Evolutionary conservation across 2,113 vertebrate species (phyloP), one percentile per base, ranked within the genome.

Genomic region (Marmota flaviventris): DNA sequence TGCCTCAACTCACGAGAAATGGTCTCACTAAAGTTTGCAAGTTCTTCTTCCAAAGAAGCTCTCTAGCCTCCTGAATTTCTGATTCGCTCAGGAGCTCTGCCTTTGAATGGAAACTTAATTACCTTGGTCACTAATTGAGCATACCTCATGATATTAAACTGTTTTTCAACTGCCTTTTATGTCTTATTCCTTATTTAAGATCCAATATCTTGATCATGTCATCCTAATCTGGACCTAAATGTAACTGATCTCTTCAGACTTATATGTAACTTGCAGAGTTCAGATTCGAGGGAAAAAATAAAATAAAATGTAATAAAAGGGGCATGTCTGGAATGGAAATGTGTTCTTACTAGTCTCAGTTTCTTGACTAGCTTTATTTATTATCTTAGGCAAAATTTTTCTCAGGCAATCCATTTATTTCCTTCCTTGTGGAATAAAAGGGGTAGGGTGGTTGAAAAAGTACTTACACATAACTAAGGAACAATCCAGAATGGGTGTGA

Each of bases 151-250:
- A 85, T 76, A 8, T 22, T 56, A 20, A 93, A 51, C 2, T 7
- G 2, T 76, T 83, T 18, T 96, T 81, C 48, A 92, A 48, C 83
- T 90, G 24, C 20, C 5, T 77, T 75, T 8, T 70, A 10, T 53
- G 29, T 77, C 45, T 85, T 37, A 25, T 73, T 88, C 92, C 8
- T 12, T 67, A 58, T 83, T 87, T 93, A 25, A 91, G n/a, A 92
- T 88, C 32, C 29, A 85, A 72, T 78, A 48, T 86, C 14, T n/a
- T 92, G 3, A 4, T 72, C 20, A 34, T 63, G 20, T 87, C 75
- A 56, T 96, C 51, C 8, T 84, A 4, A 5, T 9, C 2, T 84
- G 27, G 8, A 61, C 25, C 14, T 69, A 45, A 96, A 78, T 3
- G 42, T 18, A 86, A 4, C 25, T 75, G 37, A 6, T 20, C 17